phyloP scores from a whole-genome alignment of 1,140 invertebrate genomes.

The Idris sp. region DNA sequence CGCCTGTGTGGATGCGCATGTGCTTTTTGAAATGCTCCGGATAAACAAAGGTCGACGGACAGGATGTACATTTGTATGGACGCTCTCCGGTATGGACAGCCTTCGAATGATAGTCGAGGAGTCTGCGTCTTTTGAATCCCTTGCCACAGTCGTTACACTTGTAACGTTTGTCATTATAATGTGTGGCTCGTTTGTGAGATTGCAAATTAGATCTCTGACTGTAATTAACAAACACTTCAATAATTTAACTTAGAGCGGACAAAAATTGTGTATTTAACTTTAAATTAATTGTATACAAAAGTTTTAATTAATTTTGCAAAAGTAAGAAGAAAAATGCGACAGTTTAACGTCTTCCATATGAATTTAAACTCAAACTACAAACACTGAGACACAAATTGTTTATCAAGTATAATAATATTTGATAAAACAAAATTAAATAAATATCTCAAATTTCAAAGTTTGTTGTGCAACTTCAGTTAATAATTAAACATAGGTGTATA shows the following conservation, averaged over 20 bases:
- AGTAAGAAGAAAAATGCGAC: too few relatives aligned
- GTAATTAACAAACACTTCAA: constrained; percentile 34
- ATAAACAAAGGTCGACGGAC: constrained; percentile 88
- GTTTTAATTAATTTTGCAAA: too few relatives aligned
- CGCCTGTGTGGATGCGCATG: constrained; percentile 86
- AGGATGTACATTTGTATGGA: constrained; percentile 86
- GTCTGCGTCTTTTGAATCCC: constrained; percentile 85
- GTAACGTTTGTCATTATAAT: constrained; percentile 87
- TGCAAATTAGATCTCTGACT: constrained; percentile 86
- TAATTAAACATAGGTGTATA: too few relatives aligned
- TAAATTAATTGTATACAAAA: too few relatives aligned
- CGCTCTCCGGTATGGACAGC: constrained; percentile 88
- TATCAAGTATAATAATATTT: too few relatives aligned
- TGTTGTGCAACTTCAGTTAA: too few relatives aligned
- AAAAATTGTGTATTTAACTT: too few relatives aligned
- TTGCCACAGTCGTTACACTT: constrained; percentile 84
- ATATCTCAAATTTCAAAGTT: too few relatives aligned
- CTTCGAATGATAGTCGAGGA: constrained; percentile 90
- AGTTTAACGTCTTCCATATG: neutral
- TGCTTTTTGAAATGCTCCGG: constrained; percentile 92
- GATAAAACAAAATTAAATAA: too few relatives aligned
- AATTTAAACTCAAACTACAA: too few relatives aligned
- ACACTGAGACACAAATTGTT: too few relatives aligned
- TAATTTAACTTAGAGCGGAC: too few relatives aligned
- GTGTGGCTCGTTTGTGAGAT: constrained; percentile 87